Evolutionary conservation across 2,113 vertebrate genomes (phyloP), one percentile per base, ranked within the genome.

Genomic region (Crotophaga sulcirostris): DNA sequence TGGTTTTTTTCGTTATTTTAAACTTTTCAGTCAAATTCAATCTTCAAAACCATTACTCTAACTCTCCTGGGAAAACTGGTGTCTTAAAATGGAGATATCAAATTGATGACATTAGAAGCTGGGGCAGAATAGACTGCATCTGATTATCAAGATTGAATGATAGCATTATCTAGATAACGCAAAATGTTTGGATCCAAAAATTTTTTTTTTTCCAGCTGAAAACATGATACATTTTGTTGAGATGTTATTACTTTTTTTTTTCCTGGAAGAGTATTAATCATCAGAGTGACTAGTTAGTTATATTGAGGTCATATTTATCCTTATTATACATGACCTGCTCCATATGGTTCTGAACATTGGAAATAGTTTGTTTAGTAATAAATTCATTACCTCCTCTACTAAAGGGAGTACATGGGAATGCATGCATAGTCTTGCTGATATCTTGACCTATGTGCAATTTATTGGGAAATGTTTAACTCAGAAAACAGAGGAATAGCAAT

Each of bases 71-170:
- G 31, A 78, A 86, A 94, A 14, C 6, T 13, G 63, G 7, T 33
- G 4, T 77, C 83, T 94, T 68, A n/a, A 89, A 83, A 82, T 38
- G 28, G 20, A 94, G 17, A 54, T 64, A 81, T 78, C n/a, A 91
- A 84, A 87, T 73, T 80, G 49, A 84, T 82, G 20, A 58, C 36
- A 81, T 87, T 83, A 96, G 72, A 33, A 70, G 56, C 31, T 86
- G 40, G 40, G 49, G 8, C 49, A 93, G 77, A 96, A 94, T 55
- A 89, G 36, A 63, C 45, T 66, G 72, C 33, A 80, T 93, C 66
- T 92, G 77, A 74, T 97, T 96, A 94, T 66, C 40, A 91, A 84
- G 52, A 92, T 33, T 88, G 89, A 96, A 66, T 74, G 42, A 89
- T 70, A 72, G 13, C 45, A 82, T 88, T 95, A 88, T 86, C 42